Base-by-base conservation (phyloP, 1,140 invertebrate genomes). In the Lepidotrigona ventralis region DNA sequence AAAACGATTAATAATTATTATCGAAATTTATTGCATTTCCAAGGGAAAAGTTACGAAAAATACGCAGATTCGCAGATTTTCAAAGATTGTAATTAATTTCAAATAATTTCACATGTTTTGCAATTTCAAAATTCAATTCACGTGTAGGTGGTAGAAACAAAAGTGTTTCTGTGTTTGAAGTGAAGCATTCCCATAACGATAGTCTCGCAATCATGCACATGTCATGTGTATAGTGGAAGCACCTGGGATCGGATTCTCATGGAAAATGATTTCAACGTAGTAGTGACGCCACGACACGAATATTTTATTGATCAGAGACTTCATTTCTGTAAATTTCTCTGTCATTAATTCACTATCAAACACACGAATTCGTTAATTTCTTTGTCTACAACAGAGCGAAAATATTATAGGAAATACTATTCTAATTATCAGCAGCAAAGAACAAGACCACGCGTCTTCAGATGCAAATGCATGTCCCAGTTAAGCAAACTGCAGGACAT, bases 201-300 rank as follows among this genome's bases (percentile, higher is more conserved):
- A 93, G 82, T 85, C 84, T 83, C 78, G 86, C 89, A 92, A 93
- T 93, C 90, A 90, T 79, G 85, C 86, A 90, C 90, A 94, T 93
- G 92, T 91, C 89, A 87, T 79, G 89, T 75, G 82, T 73, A 81
- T 86, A 79, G 88, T 76, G 74, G 79, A 88, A 89, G 87, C 92
- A 94, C 91, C 92, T 93, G 92, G 91, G 88, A 83, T 90, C 86
- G 63, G 75, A 86, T 92, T 92, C 91, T 91, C 90, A 92, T 92
- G 90, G 73, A 72, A 53, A 81, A 60, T 64, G 29, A 84, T 71
- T 74, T 53, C 73, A 15, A 51, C 39, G 51, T 53, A 69, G 39
- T 53, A 69, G 39, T n/a, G 17, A 53, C 26, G 84, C 58, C 58
- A 64, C 56, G 39, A 46, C 11, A 68, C 58, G 23, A 33, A 76